A percentile compares a stretch with the other conserved stretches of the same genome.
phyloP scores from a whole-genome alignment of 2,888 invertebrate genomes.

The Anodontia alba region DNA sequence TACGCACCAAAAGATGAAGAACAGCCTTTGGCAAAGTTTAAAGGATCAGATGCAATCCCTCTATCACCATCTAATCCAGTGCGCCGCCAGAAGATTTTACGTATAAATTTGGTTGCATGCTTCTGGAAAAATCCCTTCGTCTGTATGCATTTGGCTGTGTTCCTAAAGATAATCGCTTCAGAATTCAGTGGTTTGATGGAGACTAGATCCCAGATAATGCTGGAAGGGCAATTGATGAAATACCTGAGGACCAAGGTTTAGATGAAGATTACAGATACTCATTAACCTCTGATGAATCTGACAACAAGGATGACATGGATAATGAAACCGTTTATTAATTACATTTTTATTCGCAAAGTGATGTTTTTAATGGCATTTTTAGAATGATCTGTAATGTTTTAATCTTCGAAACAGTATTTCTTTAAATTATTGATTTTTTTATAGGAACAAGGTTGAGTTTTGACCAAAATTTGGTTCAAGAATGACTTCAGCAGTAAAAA shows the following conservation, averaged over 20 bases:
- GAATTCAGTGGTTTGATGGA: slow-evolving; percentile 23
- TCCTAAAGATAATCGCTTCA: too few relatives aligned
- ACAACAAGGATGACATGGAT: neutral
- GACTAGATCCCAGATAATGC: slow-evolving; percentile 10
- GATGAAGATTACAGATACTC: neutral
- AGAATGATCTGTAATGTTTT: too few relatives aligned
- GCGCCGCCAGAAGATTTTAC: neutral
- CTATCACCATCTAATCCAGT: slow-evolving; percentile 16
- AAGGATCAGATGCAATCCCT: too few relatives aligned
- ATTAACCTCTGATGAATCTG: slow-evolving; percentile 5
- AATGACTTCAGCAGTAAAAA: too few relatives aligned
- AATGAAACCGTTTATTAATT: too few relatives aligned
- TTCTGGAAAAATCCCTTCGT: slow-evolving; percentile 17
- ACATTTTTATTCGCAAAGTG: too few relatives aligned
- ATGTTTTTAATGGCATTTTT: too few relatives aligned
- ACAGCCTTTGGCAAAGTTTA: slow-evolving; percentile 6
- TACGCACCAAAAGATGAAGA: neutral
- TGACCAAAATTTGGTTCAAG: too few relatives aligned
- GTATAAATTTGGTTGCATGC: slow-evolving; percentile 8
- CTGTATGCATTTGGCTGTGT: neutral
- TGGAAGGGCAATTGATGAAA: neutral
- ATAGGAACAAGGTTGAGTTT: too few relatives aligned
- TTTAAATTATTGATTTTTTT: too few relatives aligned
- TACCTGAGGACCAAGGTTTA: neutral
- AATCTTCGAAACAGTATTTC: too few relatives aligned